These are phyloP conservation scores for Plodia interpunctella DNA, from an alignment of 1,140 invertebrate species.

Conservation along the genomic window DNA sequence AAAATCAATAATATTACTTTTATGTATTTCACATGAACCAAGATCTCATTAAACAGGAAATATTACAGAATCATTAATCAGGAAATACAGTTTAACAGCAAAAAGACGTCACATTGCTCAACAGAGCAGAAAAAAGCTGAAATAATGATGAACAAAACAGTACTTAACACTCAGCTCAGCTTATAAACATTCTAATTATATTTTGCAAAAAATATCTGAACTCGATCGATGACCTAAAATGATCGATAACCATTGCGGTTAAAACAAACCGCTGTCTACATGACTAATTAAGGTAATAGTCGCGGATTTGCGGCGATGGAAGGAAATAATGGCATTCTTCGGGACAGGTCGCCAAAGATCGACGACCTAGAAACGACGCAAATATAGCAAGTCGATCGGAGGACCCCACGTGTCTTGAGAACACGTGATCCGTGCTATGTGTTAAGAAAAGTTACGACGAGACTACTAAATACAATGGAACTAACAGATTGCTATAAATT, in stretches of 20 bases:
- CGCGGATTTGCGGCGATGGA: not conserved
- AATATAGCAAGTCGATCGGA: constrained; percentile 21
- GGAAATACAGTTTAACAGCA: no score
- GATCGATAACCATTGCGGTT: not conserved
- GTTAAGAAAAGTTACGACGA: not conserved
- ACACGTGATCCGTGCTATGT: not conserved
- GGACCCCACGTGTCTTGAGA: constrained; percentile 22
- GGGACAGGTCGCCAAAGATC: constrained; percentile 50
- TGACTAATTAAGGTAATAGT: constrained; percentile 8
- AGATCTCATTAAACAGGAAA: no score
- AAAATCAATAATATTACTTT: not conserved
- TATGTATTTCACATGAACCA: no score
- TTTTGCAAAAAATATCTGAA: not conserved
- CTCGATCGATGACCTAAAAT: not conserved
- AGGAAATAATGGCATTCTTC: constrained; percentile 13
- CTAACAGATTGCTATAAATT: no score
- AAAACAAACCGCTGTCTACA: not conserved
- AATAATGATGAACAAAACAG: no score
- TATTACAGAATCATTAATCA: no score
- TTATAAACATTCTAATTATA: no score
- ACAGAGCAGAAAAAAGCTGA: no score
- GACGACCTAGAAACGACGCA: constrained; percentile 52
- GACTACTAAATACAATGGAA: no score
- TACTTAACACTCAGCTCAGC: no score
- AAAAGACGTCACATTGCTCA: no score